phyloP scores from a whole-genome alignment of 1,140 invertebrate genomes.

The Achroia grisella region DNA sequence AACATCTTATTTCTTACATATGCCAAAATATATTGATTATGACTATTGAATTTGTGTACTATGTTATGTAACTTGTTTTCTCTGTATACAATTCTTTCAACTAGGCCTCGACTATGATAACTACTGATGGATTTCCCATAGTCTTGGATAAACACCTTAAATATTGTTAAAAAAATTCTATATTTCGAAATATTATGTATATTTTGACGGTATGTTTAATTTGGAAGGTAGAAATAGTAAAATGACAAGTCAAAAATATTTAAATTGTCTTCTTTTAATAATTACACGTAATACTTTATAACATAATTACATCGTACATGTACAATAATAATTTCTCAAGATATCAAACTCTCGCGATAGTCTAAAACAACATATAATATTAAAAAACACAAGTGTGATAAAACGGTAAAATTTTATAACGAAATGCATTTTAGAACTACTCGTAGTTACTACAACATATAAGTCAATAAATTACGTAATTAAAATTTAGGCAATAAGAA shows the following conservation, averaged over 20 bases:
- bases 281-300: conserved; percentile 72
- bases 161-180: too few species aligned
- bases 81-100: too few species aligned
- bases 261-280: conserved; percentile 71
- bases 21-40: too few species aligned
- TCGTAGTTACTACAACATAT: conserved; percentile 38
- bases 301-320: conserved; percentile 71
- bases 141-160: too few species aligned
- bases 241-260: conserved; percentile 18
- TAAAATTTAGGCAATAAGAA: conserved; percentile 65
- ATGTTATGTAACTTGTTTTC: too few species aligned
- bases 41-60: too few species aligned
- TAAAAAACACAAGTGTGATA: conserved; percentile 53
- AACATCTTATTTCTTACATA: too few species aligned
- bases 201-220: too few species aligned
- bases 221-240: too few species aligned
- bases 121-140: not conserved
- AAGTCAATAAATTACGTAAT: conserved; percentile 71
- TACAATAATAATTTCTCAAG: conserved; percentile 71
- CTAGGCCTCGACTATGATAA: too few species aligned
- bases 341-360: conserved; percentile 63
- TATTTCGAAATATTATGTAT: too few species aligned
- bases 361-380: conserved; percentile 60
- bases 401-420: conserved; percentile 50
- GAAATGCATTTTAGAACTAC: conserved; percentile 62